These are phyloP conservation scores for Lepidocyrtinus sp. DNA, from an alignment of 2,888 invertebrate genomes.

Conservation along the genomic window DNA sequence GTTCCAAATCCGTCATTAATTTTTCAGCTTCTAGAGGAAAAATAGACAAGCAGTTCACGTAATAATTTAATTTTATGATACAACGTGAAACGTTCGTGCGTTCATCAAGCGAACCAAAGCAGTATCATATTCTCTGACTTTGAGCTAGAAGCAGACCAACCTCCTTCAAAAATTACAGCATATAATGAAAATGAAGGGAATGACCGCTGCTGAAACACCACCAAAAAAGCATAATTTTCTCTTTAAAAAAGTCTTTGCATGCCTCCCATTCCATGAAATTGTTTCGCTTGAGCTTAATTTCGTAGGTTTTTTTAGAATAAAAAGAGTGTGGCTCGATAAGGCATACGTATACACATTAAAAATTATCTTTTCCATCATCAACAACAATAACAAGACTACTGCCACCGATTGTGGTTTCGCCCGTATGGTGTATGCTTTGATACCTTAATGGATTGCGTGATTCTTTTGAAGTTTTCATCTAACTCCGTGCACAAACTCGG, in stretches of 20 bases:
- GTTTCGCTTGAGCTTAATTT: no score
- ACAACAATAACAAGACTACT: constrained; percentile 2
- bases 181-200: constrained; percentile 2
- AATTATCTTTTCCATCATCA: constrained; percentile 9
- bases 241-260: not conserved
- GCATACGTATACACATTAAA: not conserved
- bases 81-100: no score
- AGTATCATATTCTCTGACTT: no score
- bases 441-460: constrained; percentile 18
- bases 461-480: constrained; percentile 9
- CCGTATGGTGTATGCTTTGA: constrained; percentile 1
- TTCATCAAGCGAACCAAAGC: no score
- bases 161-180: not conserved
- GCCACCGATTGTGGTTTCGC: not conserved
- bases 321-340: not conserved
- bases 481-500: not conserved
- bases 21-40: no score
- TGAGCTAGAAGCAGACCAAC: not conserved
- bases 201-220: constrained; percentile 4
- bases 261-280: no score
- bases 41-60: no score
- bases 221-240: constrained; percentile 3
- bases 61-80: no score
- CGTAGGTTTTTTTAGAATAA: not conserved
- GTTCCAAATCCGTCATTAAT: no score